Percentiles rank a stretch among this genome's conserved stretches.
Evolutionary conservation across 2,113 vertebrate species (phyloP).

Genomic region (Paratilapia polleni): DNA sequence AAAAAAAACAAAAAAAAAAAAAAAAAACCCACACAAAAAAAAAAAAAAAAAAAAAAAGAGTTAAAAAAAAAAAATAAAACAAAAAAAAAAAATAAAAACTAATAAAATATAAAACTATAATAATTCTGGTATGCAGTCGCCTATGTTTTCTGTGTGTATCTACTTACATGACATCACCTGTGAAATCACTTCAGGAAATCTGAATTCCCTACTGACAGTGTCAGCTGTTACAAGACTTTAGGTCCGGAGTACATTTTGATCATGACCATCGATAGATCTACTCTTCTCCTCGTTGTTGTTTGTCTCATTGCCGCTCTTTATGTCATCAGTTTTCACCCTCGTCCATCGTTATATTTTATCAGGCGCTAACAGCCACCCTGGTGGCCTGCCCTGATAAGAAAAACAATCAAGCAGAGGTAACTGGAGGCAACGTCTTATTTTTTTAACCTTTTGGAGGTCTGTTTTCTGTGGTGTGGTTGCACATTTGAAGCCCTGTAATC

Average conservation of each 20-base stretch:
- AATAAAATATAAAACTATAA: too few species aligned
- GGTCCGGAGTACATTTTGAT: constrained; percentile 2
- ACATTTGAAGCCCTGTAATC: constrained; percentile 39
- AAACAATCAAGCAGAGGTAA: constrained; percentile 11
- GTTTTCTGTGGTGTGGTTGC: constrained; percentile 20
- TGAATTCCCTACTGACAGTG: constrained; percentile 28
- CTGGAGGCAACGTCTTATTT: constrained; percentile 12
- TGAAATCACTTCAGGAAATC: constrained; percentile 22
- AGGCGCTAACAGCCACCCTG: constrained; percentile 38
- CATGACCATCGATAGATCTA: background rate
- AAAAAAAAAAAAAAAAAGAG: too few species aligned
- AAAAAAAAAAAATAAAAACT: too few species aligned
- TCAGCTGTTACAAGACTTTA: constrained; percentile 25
- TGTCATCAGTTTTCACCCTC: background rate
- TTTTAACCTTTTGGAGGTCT: constrained; percentile 20
- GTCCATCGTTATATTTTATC: constrained; percentile 37
- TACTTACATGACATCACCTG: background rate
- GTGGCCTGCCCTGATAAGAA: background rate
- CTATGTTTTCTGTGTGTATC: constrained; percentile 1
- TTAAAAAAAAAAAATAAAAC: too few species aligned
- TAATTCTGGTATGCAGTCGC: too few species aligned
- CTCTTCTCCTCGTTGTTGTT: background rate
- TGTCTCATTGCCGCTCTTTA: background rate
- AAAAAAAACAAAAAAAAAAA: too few species aligned
- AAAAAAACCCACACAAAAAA: too few species aligned